phyloP scores from a whole-genome alignment of 2,113 vertebrate genomes.

The Amphilophus citrinellus region DNA sequence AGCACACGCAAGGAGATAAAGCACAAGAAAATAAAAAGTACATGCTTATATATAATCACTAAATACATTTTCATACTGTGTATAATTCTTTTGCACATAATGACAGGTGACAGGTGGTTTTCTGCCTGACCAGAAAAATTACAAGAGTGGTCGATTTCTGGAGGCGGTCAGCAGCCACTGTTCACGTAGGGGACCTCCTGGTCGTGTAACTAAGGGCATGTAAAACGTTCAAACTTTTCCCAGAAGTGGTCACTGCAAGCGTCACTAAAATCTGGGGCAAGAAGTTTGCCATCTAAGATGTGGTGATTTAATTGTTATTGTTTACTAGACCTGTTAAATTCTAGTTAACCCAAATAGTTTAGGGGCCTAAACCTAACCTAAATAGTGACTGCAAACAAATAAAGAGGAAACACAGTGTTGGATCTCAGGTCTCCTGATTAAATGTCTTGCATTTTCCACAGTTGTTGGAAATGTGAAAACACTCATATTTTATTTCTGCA shows the following conservation, averaged over 20 bases:
- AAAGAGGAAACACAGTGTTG: background rate
- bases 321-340: background rate
- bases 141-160: background rate
- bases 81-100: background rate
- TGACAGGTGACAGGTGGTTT: background rate
- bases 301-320: conserved; percentile 11
- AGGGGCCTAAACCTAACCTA: background rate
- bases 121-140: conserved; percentile 1
- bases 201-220: background rate
- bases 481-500: background rate
- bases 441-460: background rate
- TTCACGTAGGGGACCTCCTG: background rate
- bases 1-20: background rate
- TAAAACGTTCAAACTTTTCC: background rate
- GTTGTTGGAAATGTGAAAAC: background rate
- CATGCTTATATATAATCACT: background rate
- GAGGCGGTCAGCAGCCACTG: background rate
- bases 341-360: conserved; percentile 4
- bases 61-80: background rate
- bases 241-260: background rate
- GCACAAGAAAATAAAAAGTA: background rate
- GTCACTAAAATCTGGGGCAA: background rate
- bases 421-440: conserved; percentile 8
- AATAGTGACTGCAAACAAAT: background rate
- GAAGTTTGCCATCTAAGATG: background rate